These are phyloP conservation scores for Rotaria socialis DNA, from an alignment of 2,888 invertebrate species.

Conservation along the genomic window DNA sequence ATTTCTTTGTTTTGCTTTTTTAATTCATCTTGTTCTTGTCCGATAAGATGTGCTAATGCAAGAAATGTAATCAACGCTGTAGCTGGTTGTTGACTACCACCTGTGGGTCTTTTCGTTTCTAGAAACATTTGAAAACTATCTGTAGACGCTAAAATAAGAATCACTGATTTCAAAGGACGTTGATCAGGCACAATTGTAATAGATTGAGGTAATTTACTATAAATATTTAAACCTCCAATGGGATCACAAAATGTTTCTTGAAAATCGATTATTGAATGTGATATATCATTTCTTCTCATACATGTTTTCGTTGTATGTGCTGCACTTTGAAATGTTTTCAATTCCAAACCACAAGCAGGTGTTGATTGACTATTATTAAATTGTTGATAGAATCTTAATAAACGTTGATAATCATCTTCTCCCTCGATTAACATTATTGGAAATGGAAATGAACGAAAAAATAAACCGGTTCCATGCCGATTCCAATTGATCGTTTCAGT, in stretches of 20 bases:
- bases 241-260: slow-evolving; percentile 18
- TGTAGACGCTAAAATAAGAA: neutral
- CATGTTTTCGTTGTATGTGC: slow-evolving; percentile 33
- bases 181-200: neutral
- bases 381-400: neutral
- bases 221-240: slow-evolving; percentile 13
- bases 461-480: neutral
- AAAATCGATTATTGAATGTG: neutral
- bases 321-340: slow-evolving; percentile 3
- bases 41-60: neutral
- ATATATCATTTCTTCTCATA: slow-evolving; percentile 11
- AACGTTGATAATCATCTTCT: neutral
- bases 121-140: slow-evolving; percentile 36
- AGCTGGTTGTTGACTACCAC: neutral
- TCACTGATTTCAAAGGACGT: neutral
- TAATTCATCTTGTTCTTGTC: neutral
- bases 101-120: neutral
- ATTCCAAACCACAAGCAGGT: slow-evolving; percentile 4
- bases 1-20: neutral
- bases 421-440: neutral
- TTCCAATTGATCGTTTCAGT: neutral
- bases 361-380: neutral
- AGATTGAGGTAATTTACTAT: neutral
- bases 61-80: neutral
- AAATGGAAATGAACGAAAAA: slow-evolving; percentile 29